Evolutionary conservation across 2,113 vertebrate species (phyloP), one percentile per base, ranked within the genome.

Genomic region (Rutilus rutilus): DNA sequence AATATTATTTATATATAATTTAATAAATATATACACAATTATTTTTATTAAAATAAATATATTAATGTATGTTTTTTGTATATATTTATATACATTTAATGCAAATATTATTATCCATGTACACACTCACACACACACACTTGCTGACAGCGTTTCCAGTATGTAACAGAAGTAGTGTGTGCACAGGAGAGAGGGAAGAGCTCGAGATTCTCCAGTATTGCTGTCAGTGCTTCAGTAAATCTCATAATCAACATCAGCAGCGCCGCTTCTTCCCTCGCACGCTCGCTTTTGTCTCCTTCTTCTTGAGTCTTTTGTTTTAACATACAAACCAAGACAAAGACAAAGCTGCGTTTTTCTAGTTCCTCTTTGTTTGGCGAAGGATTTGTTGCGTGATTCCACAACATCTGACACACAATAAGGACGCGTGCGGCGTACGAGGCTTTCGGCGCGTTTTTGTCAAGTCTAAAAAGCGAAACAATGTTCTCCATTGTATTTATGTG

Each of bases 401-500:
- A 92, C 89, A 91, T 89, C 89, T 90, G 87, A 86, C 88, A 92
- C 89, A 93, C 92, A 93, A 93, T 90, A 89, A 90, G 89, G 89
- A 89, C 86, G 60, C 65, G 54, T 57, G 54, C 54, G 54, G 54
- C 54, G 54, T 21, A 57, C 54, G 10, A 92, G 90, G 93, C 90
- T 90, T 89, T 64, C 42, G 19, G 89, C 90, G 90, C 88, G 88
- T 91, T 86, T 90, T 87, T 87, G 85, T 86, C 57, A 54, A 88
- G 79, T 88, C 89, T 90, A 91, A 95, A 93, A 91, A 90, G 92
- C 90, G 85, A 90, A 93, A 93, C 89, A 91, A 88, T 91, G 88
- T 83, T 71, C 89, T 91, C 83, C 90, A 92, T 94, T 94, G 94
- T 92, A 87, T 88, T 91, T n/a, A 47, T 47, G 57, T 17, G 39